A percentile compares a stretch with the other conserved stretches of the same genome.
Evolutionary conservation across 2,888 invertebrate species (phyloP).

Genomic region (Cantharis flavilabris): DNA sequence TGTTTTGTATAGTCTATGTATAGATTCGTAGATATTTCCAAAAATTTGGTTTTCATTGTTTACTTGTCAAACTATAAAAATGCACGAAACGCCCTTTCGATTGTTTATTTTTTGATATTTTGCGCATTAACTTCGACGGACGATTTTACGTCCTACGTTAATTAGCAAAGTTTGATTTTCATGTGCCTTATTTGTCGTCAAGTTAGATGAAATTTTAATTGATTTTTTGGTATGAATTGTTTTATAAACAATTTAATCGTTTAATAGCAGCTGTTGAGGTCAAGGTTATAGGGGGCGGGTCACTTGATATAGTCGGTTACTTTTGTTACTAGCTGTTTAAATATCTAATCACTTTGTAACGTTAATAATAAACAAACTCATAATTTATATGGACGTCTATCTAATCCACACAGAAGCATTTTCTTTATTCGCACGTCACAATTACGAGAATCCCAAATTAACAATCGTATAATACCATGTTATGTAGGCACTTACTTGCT

Average conservation of each 20-base stretch:
- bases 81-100: background rate
- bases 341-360: background rate
- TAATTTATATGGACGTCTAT: background rate
- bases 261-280: conserved; percentile 34
- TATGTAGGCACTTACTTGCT: background rate
- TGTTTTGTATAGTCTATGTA: background rate
- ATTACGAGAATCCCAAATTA: background rate
- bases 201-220: background rate
- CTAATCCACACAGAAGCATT: background rate
- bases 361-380: background rate
- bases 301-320: conserved; percentile 5
- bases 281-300: conserved; percentile 35
- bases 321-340: conserved; percentile 9
- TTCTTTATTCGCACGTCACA: background rate
- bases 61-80: background rate
- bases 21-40: background rate
- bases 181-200: background rate
- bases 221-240: background rate
- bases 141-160: background rate
- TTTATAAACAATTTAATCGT: conserved; percentile 1
- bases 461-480: background rate
- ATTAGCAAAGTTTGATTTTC: background rate
- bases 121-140: background rate
- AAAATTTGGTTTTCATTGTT: background rate
- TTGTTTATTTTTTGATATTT: background rate